Evolutionary conservation across 1,140 invertebrate species (phyloP).

Genomic region (Drosophila kanapiae): DNA sequence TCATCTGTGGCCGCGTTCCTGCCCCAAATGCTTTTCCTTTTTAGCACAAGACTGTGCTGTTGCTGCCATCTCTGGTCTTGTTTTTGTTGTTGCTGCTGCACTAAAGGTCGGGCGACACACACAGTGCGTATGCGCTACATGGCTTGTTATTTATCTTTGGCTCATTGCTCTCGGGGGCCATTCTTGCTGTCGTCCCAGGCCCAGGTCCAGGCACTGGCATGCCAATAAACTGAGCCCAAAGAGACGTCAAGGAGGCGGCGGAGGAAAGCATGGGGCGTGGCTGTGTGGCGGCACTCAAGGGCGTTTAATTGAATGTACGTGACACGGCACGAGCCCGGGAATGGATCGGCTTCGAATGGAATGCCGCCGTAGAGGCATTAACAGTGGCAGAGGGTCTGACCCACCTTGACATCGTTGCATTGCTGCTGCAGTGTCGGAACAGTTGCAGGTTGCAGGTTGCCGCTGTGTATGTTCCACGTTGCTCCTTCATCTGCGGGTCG

Average conservation of each 20-base stretch:
- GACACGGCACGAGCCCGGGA: constrained; percentile 42
- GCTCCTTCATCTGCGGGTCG: constrained; percentile 38
- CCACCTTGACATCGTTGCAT: constrained; percentile 72
- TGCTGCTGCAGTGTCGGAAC: constrained; percentile 33
- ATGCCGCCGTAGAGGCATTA: constrained; percentile 75
- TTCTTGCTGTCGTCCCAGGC: background rate
- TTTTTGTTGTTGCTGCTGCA: constrained; percentile 16
- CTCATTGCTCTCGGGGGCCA: constrained; percentile 61
- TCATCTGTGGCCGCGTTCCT: background rate
- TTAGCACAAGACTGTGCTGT: constrained; percentile 45
- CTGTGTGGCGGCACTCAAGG: constrained; percentile 66
- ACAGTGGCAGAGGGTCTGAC: constrained; percentile 62
- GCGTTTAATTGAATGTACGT: constrained; percentile 83
- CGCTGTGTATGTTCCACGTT: constrained; percentile 22
- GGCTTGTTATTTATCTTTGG: constrained; percentile 82
- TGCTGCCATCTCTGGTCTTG: constrained; percentile 3
- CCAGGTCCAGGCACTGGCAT: constrained; percentile 39
- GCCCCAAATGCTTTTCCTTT: constrained; percentile 55
- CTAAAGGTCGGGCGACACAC: constrained; percentile 46
- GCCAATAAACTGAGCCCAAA: constrained; percentile 68
- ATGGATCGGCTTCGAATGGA: constrained; percentile 52
- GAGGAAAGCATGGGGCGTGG: constrained; percentile 35
- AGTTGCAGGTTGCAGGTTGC: constrained; percentile 37
- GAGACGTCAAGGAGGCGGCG: constrained; percentile 10
- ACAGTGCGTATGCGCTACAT: constrained; percentile 80